These are phyloP conservation scores for Dreissena polymorpha DNA, from an alignment of 1,140 invertebrate species.

Conservation along the genomic window DNA sequence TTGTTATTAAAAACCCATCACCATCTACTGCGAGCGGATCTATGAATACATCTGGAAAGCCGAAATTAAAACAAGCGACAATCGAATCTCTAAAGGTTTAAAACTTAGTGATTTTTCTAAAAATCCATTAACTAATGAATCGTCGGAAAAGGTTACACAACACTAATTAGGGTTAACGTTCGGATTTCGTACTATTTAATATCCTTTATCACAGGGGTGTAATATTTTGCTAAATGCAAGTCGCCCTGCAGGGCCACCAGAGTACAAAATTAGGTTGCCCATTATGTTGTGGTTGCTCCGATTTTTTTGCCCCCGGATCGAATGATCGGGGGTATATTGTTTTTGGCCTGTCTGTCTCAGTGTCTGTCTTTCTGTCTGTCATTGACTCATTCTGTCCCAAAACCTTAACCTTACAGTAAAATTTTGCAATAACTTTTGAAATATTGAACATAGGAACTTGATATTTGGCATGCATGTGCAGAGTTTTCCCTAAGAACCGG, in stretches of 20 bases:
- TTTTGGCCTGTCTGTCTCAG: no score
- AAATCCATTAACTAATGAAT: not conserved
- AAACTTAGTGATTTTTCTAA: not conserved
- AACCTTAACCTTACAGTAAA: no score
- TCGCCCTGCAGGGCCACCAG: not conserved
- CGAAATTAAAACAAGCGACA: conserved; percentile 38
- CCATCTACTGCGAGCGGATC: not conserved
- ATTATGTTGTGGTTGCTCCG: no score
- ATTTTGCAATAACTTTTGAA: no score
- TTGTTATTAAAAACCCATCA: conserved; percentile 37
- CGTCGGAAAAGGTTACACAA: conserved; percentile 1
- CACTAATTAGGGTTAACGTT: not conserved
- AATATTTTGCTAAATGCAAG: no score
- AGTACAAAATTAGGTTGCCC: not conserved
- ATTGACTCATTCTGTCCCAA: no score
- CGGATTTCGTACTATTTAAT: not conserved
- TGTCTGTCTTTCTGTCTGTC: no score
- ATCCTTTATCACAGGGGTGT: not conserved
- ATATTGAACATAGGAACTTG: no score
- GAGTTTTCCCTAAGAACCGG: no score
- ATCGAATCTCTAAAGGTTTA: conserved; percentile 39
- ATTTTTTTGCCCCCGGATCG: no score
- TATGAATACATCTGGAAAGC: not conserved
- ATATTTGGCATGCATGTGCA: no score
- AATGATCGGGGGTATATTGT: no score